phyloP scores from a whole-genome alignment of 2,113 vertebrate species.

The Rousettus leschenaultii region DNA sequence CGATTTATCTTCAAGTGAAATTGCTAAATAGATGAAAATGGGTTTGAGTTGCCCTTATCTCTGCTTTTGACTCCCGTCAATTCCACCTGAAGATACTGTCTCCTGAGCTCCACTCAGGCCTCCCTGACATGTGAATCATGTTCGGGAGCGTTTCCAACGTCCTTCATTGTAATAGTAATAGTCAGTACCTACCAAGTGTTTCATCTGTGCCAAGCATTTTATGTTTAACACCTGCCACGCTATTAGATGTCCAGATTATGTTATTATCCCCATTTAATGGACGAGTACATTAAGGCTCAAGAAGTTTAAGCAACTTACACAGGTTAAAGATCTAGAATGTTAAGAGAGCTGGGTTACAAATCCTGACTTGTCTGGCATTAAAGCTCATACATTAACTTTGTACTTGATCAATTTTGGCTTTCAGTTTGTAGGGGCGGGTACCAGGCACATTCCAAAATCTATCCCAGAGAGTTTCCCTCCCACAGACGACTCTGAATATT shows the following conservation, averaged over 20 bases:
- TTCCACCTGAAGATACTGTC: neutral
- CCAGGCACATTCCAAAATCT: neutral
- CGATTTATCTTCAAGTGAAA: neutral
- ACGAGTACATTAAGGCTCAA: neutral
- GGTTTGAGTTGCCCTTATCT: neutral
- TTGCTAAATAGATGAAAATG: neutral
- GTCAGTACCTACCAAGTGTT: neutral
- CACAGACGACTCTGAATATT: neutral
- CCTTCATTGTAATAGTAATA: neutral
- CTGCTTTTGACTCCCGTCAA: neutral
- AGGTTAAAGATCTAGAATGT: neutral
- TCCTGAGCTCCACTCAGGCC: neutral
- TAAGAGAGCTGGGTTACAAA: neutral
- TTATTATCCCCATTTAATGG: neutral
- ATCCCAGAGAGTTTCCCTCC: neutral
- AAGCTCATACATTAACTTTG: neutral
- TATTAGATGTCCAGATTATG: neutral
- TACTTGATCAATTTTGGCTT: neutral
- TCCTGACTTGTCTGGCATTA: neutral
- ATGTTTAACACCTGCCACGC: neutral
- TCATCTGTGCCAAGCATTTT: neutral
- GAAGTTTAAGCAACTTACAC: neutral
- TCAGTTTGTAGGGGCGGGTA: neutral
- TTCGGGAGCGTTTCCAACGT: neutral
- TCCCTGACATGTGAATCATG: neutral